Evolutionary conservation across 2,113 vertebrate genomes (phyloP), one percentile per base, ranked within the genome.

Genomic region (Planiliza haematocheilus): DNA sequence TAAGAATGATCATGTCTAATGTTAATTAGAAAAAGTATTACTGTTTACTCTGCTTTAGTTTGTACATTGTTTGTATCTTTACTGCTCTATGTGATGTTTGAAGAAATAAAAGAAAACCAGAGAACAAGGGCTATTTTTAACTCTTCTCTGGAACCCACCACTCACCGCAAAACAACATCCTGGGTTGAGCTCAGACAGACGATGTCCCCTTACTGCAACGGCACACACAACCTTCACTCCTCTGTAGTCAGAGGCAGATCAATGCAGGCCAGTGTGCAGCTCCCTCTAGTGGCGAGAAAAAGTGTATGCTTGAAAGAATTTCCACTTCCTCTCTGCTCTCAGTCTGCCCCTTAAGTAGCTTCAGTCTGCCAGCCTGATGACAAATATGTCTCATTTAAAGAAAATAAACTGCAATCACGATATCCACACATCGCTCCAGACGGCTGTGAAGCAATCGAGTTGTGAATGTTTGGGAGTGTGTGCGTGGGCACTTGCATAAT

Each of bases 241-340:
- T 67, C 53, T 46, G n/a, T 30, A 24, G 5, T 59, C 52, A 56
- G 24, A 50, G 36, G 50, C 38, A 38, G 4, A 69, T 60, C 30
- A 52, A 24, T 36, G 51, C 63, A 57, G 21, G 74, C 75, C 84
- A 81, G 77, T 60, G 30, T 84, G 59, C 63, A 71, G 79, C 88
- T 61, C 88, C 87, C 83, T 86, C 91, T 88, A 49, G 90, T 86
- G 90, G 83, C 4, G 16, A 45, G 43, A 3, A 67, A 30, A 62
- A 57, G 38, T 4, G 52, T 53, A 64, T 24, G 60, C 38, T 36
- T 42, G 7, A 48, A 8, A 21, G 4, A 41, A 17, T 55, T 58
- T 34, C 20, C 8, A 5, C 39, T 17, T 34, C 16, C 30, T 64
- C 20, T 42, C 10, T 46, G 42, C 51, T 60, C 36, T 38, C 7